phyloP scores from a whole-genome alignment of 2,797 vertebrate genomes.

The Liparis tanakae region DNA sequence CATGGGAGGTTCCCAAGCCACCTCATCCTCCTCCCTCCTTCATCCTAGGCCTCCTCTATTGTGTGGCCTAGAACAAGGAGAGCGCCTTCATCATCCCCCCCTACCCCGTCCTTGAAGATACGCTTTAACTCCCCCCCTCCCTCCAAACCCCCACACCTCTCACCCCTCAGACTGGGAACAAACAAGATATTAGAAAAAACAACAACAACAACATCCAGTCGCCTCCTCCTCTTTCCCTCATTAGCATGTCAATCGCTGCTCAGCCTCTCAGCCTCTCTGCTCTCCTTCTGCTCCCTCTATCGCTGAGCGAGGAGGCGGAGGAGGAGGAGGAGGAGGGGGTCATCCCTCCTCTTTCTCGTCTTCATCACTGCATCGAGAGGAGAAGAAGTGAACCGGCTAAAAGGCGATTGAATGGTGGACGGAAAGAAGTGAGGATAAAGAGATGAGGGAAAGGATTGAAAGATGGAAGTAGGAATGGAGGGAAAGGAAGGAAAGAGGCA shows the following conservation, averaged over 20 bases:
- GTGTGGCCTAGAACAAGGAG: conserved; percentile 26
- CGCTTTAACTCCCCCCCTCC: not conserved
- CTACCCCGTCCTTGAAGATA: not conserved
- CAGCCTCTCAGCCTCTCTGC: conserved; percentile 33
- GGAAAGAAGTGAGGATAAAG: not conserved
- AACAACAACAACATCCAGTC: conserved; percentile 82
- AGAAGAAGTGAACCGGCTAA: not conserved
- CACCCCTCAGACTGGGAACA: conserved; percentile 17
- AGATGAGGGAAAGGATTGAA: conserved; percentile 3
- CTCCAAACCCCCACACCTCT: not conserved
- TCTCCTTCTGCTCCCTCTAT: conserved; percentile 10
- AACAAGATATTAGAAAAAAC: conserved; percentile 60
- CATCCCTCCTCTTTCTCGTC: conserved; percentile 4
- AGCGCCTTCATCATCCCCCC: not conserved
- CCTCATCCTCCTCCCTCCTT: conserved; percentile 11
- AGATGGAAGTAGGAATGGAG: not conserved
- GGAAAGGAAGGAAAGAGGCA: not conserved
- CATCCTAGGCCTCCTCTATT: conserved; percentile 33
- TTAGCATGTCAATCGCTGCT: conserved; percentile 88
- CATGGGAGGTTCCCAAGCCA: conserved; percentile 19
- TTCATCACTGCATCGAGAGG: not conserved
- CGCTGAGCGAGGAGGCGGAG: not conserved
- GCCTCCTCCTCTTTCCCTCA: conserved; percentile 87
- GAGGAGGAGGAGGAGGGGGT: no score
- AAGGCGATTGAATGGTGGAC: not conserved